phyloP scores from a whole-genome alignment of 2,888 invertebrate genomes.

The Sinotaia quadrata region DNA sequence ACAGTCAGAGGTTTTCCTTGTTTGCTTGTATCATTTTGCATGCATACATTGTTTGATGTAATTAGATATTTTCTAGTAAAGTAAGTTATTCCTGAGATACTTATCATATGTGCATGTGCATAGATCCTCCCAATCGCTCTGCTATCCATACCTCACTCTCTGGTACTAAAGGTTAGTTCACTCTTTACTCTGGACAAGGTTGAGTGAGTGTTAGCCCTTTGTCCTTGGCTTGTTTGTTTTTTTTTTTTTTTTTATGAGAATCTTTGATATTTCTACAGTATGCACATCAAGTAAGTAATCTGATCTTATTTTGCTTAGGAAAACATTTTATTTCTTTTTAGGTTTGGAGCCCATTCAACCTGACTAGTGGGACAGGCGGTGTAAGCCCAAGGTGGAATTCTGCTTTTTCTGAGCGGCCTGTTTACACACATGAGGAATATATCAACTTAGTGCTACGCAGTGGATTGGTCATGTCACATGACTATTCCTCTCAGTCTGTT shows the following conservation, averaged over 20 bases:
- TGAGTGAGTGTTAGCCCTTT: too few relatives aligned
- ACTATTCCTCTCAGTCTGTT: constrained; percentile 89
- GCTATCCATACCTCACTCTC: too few relatives aligned
- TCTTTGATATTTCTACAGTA: too few relatives aligned
- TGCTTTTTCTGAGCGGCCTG: constrained; percentile 52
- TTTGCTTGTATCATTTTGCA: too few relatives aligned
- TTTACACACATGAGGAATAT: constrained; percentile 80
- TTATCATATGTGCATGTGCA: not conserved
- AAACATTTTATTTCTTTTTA: constrained; percentile 60
- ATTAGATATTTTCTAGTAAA: not conserved
- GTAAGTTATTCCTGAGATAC: not conserved
- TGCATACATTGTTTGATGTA: too few relatives aligned
- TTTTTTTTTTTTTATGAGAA: too few relatives aligned
- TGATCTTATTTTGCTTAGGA: not conserved
- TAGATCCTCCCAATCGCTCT: not conserved
- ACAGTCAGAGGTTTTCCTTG: too few relatives aligned
- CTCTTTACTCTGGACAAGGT: too few relatives aligned
- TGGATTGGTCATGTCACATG: constrained; percentile 83
- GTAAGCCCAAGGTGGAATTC: constrained; percentile 5
- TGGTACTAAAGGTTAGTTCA: too few relatives aligned
- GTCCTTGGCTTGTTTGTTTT: too few relatives aligned
- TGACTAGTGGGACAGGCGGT: constrained; percentile 62
- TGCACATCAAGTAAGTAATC: too few relatives aligned
- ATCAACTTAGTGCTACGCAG: constrained; percentile 85
- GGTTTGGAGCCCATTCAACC: constrained; percentile 86